A percentile compares a stretch with the other conserved stretches of the same genome.
phyloP scores from a whole-genome alignment of 1,140 invertebrate species.

The Megalonaias nervosa region DNA sequence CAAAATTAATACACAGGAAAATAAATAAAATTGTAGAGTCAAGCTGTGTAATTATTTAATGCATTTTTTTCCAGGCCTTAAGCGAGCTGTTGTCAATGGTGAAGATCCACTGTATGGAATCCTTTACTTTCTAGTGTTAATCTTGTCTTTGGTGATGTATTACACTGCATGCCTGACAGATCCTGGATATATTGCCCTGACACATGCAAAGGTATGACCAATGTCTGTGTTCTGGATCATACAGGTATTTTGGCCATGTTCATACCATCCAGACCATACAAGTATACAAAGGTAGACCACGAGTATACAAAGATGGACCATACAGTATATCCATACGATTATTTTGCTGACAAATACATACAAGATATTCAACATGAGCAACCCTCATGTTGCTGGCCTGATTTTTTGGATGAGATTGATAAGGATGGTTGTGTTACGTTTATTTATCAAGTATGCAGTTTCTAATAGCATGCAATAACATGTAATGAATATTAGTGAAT shows the following conservation, averaged over 20 bases:
- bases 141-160: conserved; percentile 58
- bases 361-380: background rate
- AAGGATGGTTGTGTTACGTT: background rate
- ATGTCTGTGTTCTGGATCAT: background rate
- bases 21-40: too few species aligned
- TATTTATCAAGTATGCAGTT: too few species aligned
- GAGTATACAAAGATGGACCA: too few species aligned
- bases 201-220: conserved; percentile 27
- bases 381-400: background rate
- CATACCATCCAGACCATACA: background rate
- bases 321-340: background rate
- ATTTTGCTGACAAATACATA: background rate
- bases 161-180: conserved; percentile 62
- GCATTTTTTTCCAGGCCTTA: conserved; percentile 49
- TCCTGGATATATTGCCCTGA: conserved; percentile 59
- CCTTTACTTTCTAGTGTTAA: conserved; percentile 48
- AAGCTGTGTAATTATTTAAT: too few species aligned
- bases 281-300: too few species aligned
- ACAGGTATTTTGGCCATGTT: background rate
- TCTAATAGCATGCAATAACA: too few species aligned
- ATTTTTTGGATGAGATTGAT: background rate
- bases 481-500: too few species aligned
- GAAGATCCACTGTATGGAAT: conserved; percentile 54
- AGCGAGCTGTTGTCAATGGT: conserved; percentile 42
- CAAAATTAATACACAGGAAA: too few species aligned